Evolutionary conservation across 2,888 invertebrate species (phyloP), one percentile per base, ranked within the genome.

Genomic region (Alviniconcha strummeri): DNA sequence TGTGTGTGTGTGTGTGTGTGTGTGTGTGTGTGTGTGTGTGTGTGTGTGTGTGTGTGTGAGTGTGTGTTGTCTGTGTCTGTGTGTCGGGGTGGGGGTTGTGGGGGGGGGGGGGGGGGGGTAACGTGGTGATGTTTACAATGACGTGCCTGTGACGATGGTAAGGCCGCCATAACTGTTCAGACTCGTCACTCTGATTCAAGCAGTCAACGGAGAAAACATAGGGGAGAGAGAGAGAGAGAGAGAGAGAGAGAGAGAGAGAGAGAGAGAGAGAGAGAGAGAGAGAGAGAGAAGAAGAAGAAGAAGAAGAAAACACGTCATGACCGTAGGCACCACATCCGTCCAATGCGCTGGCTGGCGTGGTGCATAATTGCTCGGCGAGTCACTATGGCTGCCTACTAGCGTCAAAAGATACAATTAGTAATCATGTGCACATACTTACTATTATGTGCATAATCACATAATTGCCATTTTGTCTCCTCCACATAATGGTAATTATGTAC

Each of bases 1-100:
- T 36, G 72, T 74, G 72, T 74, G 72, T 13, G 72, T 74, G 72
- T 19, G 36, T 74, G 72, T 19, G 72, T 74, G 72, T 74, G 72
- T 36, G 72, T 74, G 72, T 74, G 72, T 13, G 72, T 74, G 72
- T 19, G 36, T 74, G 72, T 19, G 72, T 74, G 72, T 74, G 72
- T 36, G 72, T 74, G 72, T 74, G 72, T 13, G 72, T 74, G 72
- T 19, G 36, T 74, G 72, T 19, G 72, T 74, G 72, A 9, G 60
- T 60, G 60, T 60, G 60, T 60, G 60, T 60, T 60, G 60, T 60
- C 36, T 72, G 72, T 72, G 72, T 72, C 36, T 72, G 72, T 72
- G 36, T 74, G 72, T 72, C 36, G 19, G 72, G 19, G 72, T 52
- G 36, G 19, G 36, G 36, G 36, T 0, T 0, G 36, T 0, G 64